Evolutionary conservation across 2,888 invertebrate genomes (phyloP), one percentile per base, ranked within the genome.

Genomic region (Steinernema hermaphroditum): DNA sequence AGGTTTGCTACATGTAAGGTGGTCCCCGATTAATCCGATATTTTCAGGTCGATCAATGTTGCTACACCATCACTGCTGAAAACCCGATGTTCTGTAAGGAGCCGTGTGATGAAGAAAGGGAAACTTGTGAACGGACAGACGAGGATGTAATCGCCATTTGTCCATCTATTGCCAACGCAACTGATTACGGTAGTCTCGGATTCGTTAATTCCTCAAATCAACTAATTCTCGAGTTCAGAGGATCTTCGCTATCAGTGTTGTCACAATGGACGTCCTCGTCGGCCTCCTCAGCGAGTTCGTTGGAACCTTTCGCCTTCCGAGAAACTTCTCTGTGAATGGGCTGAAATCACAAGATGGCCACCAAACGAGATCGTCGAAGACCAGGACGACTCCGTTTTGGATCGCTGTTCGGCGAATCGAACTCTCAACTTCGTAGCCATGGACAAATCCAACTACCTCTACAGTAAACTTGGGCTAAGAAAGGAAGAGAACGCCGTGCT

Each of bases 11-110:
- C 14, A 34, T 70, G 16, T 24, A n/a, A 54, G 50, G 8, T 70
- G 2, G n/a, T 2, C 6, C 43, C 2, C n/a, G 69, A 41, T 43
- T 69, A 50, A 22, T 19, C 12, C 12, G 1, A 2, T 1, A 12
- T 49, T 70, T 70, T 37, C 37, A 70, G 70, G 29, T 49, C 19
- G 34, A 29, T 1, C 1, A 46, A n/a, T 70, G 70, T 49, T 70
- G 70, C 27, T 46, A 32, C 16, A 44, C 6, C 29, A 29, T 46
- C 24, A 19, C n/a, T 4, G 29, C 32, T 19, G 62, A 62, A 62
- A 29, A 32, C 14, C 62, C 32, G 2, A 32, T 8, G 1, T 62
- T 62, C 32, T 62, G 62, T n/a, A 62, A 62, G 19, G 8, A 16
- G 29, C 16, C 16, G 27, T 62, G 62, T 32, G 62, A 62, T n/a